Conservation (phyloP, 2,797 vertebrate species). For the Nyctalus aviator region DNA sequence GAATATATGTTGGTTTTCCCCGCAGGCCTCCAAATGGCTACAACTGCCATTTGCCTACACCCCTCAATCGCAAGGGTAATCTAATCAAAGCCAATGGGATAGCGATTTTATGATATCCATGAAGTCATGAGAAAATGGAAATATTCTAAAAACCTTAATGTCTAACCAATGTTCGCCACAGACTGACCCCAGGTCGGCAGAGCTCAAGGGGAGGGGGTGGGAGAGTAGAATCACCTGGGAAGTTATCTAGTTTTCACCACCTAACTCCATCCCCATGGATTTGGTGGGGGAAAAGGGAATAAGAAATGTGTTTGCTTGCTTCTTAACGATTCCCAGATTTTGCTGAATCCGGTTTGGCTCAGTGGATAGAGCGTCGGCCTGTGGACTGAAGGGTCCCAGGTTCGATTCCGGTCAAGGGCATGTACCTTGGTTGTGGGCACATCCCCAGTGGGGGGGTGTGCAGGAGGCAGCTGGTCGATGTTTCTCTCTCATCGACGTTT, state of each 20-base stretch:
- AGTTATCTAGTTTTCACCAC: neutral
- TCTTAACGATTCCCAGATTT: constrained; percentile 22
- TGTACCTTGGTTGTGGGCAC: no score
- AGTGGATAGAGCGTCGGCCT: no score
- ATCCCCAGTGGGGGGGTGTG: no score
- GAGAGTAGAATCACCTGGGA: neutral
- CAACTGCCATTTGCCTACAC: neutral
- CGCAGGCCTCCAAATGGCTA: neutral
- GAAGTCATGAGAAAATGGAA: constrained; percentile 63
- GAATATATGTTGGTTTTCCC: neutral
- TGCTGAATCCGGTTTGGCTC: no score
- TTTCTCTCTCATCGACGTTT: no score
- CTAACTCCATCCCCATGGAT: neutral
- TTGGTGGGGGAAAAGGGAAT: neutral
- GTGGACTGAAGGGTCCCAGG: no score
- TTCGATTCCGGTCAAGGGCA: no score
- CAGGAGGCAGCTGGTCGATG: no score
- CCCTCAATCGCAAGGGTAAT: constrained; percentile 52
- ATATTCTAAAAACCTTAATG: constrained; percentile 26
- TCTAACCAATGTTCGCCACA: constrained; percentile 17
- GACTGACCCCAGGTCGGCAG: neutral
- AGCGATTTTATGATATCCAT: constrained; percentile 62
- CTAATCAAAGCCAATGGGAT: constrained; percentile 67
- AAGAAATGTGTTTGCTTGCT: neutral
- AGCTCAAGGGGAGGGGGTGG: neutral